Evolutionary conservation across 1,140 invertebrate species (phyloP), one percentile per base, ranked within the genome.

Genomic region (Drosophila mayri): DNA sequence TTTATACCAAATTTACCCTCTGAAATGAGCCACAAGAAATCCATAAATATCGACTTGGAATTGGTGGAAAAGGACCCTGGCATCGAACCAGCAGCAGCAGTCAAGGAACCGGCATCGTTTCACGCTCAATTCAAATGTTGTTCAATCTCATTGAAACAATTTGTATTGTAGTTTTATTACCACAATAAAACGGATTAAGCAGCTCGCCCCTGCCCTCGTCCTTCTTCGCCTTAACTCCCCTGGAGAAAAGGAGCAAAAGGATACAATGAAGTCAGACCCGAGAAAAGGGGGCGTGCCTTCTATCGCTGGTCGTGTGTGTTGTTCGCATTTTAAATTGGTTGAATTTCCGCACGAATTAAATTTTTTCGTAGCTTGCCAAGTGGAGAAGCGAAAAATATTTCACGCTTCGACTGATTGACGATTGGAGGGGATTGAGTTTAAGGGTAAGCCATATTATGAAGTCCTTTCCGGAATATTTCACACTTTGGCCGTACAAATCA

Each of bases 121-220:
- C 77, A 85, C 78, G 82, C 82, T 86, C 82, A 81, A 88, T 84
- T 90, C 85, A 90, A 88, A 84, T 90, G 80, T 88, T 88, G 77
- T 83, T 88, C 84, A 88, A 88, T 88, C 79, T 80, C 84, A 81
- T 88, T 88, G 80, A 81, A 88, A 90, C 81, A 90, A 90, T 90
- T 90, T 90, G 85, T 90, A 90, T 90, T 90, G 85, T 90, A 90
- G 85, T 90, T 90, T 90, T 90, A 90, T 90, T 90, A 79, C 85
- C 85, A 90, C 85, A 90, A 90, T 90, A 90, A 90, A 90, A 90
- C 85, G 85, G 85, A 90, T 90, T 85, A 90, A 90, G 81, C 78
- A 79, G 67, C 64, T 49, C 66, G 47, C 68, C 22, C 22, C 49
- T 49, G 11, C 20, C 65, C n/a, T 18, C 44, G 62, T 35, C 11